A percentile compares a stretch with the other conserved stretches of the same genome.
These are phyloP conservation scores for Cataglyphis livida DNA, from an alignment of 2,888 invertebrate species.

Conservation along the genomic window DNA sequence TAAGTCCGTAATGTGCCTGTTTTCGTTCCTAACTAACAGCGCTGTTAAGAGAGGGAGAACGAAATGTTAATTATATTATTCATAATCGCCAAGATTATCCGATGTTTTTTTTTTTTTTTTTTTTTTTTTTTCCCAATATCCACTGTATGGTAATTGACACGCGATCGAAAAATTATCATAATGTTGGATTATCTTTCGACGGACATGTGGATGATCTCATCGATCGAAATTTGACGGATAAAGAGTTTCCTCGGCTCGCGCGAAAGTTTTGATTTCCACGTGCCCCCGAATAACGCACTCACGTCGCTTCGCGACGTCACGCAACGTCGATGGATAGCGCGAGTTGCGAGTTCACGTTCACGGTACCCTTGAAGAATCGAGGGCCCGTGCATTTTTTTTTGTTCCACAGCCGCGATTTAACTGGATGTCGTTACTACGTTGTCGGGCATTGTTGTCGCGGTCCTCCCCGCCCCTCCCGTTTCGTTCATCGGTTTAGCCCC, in stretches of 20 bases:
- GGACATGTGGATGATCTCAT: background rate
- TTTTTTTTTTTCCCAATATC: background rate
- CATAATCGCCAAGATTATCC: constrained; percentile 30
- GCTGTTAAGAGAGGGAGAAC: constrained; percentile 56
- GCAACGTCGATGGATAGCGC: constrained; percentile 9
- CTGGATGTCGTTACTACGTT: constrained; percentile 83
- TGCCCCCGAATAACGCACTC: constrained; percentile 22
- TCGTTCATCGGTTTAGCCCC: constrained; percentile 76
- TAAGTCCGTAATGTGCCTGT: constrained; percentile 56
- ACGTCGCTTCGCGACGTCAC: constrained; percentile 7
- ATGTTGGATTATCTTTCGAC: background rate
- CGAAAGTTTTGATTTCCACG: background rate
- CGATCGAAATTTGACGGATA: constrained; percentile 5
- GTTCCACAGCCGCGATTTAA: constrained; percentile 78
- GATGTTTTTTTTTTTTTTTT: background rate
- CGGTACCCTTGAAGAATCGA: constrained; percentile 33
- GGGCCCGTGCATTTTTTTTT: constrained; percentile 64
- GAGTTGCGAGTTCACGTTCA: constrained; percentile 41
- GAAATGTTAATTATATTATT: constrained; percentile 51
- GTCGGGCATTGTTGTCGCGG: constrained; percentile 80
- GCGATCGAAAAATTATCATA: background rate
- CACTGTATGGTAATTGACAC: background rate
- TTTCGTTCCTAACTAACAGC: constrained; percentile 60
- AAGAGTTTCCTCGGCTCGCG: background rate
- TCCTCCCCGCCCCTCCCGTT: constrained; percentile 16